phyloP scores from a whole-genome alignment of 2,113 vertebrate species.

The Myxocyprinus asiaticus region DNA sequence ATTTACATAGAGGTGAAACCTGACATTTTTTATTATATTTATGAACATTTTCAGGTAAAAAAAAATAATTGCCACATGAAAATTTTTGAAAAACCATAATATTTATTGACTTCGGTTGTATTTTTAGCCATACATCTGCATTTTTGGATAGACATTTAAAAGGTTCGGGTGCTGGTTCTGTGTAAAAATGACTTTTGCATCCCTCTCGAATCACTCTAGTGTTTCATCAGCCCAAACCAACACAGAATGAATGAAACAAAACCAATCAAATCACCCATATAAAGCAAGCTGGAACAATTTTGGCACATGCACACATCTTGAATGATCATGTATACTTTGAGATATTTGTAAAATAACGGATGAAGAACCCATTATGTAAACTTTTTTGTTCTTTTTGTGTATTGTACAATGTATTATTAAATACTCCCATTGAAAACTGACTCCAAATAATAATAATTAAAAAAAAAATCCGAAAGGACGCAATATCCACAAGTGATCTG shows the following conservation, averaged over 20 bases:
- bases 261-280: conserved; percentile 48
- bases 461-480: conserved; percentile 55
- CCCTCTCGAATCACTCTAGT: background rate
- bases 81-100: conserved; percentile 70
- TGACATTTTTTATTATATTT: no score
- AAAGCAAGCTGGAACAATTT: conserved; percentile 33
- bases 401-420: conserved; percentile 69
- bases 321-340: conserved; percentile 25
- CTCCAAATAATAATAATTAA: conserved; percentile 26
- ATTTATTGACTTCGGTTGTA: conserved; percentile 73
- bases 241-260: conserved; percentile 59
- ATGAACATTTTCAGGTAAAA: no score
- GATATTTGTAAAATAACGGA: background rate
- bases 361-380: background rate
- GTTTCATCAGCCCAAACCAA: conserved; percentile 39
- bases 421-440: conserved; percentile 55
- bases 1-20: no score
- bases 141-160: conserved; percentile 69
- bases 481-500: conserved; percentile 59
- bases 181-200: conserved; percentile 47
- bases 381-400: conserved; percentile 39
- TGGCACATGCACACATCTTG: conserved; percentile 14
- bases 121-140: conserved; percentile 74
- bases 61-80: background rate
- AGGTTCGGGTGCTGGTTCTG: conserved; percentile 57